Base-by-base conservation (phyloP, 2,797 vertebrate species). In the Vireo griseus region DNA sequence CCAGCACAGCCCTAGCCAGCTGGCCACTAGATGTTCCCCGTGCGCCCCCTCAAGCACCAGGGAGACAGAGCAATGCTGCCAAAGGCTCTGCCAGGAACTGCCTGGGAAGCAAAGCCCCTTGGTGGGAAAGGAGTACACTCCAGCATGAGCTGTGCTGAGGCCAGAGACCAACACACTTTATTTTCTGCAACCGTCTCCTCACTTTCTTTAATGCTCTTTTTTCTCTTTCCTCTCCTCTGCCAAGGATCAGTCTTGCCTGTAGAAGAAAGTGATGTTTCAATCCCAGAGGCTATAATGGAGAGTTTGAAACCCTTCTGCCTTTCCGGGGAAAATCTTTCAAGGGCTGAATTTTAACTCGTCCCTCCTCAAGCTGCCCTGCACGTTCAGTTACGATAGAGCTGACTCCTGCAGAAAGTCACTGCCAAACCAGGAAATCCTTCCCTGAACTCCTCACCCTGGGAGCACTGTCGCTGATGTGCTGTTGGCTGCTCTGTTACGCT, bases 1-100 rank as follows among this genome's bases (percentile, higher is more conserved):
- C 24, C 25, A 29, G 74, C 9, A 19, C 3, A 42, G 66, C 28
- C 11, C 31, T 20, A 76, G 90, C 90, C 83, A 76, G 40, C 42
- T 88, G 94, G 82, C 97, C 97, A 90, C 97, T 97, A 95, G 97
- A 90, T 97, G 97, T 39, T 97, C 95, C 97, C 83, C 93, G 52
- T 83, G 82, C 45, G 89, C 92, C 90, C 90, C 73, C 33, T 57
- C 55, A 52, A 78, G 91, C 44, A 57, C 39, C 50, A 71, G 7
- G 26, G 74, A 69, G 83, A 20, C 68, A 58, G 51, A 68, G 39
- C 40, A 1, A 1, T 1, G 6, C 63, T 83, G 91, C 78, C 79
- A 55, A 45, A 58, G 58, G 48, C 39, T 85, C 50, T 85, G 94
- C 48, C 90, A 68, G 75, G 61, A 83, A 26, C 55, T 58, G 20